Percentiles rank a stretch among this genome's conserved stretches.
Conservation (phyloP, 2,113 vertebrate genomes). For the Odobenus rosmarus region DNA sequence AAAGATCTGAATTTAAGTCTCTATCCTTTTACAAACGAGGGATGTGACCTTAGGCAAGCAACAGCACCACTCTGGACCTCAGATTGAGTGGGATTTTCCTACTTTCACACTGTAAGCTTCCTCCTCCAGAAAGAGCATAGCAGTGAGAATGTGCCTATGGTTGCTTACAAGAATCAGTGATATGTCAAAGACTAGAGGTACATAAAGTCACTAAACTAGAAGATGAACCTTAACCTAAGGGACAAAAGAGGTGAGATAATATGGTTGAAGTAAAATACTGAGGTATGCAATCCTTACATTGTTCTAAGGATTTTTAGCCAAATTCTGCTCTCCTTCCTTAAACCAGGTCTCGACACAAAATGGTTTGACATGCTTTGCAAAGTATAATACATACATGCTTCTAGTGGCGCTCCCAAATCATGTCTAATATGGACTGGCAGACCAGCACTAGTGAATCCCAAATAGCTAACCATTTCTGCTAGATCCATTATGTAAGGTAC, state of each 20-base stretch:
- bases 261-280: neutral
- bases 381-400: neutral
- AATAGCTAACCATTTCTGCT: conserved; percentile 51
- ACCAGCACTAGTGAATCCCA: neutral
- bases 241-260: neutral
- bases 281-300: neutral
- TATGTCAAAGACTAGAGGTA: neutral
- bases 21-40: neutral
- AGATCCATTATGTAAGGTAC: conserved; percentile 32
- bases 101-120: neutral
- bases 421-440: conserved; percentile 39
- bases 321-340: conserved; percentile 3
- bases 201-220: neutral
- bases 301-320: neutral
- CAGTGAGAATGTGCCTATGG: neutral
- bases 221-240: neutral
- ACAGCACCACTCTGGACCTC: neutral
- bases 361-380: neutral
- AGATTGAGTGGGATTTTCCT: neutral
- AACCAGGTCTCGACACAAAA: neutral
- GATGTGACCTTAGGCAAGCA: neutral
- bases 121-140: neutral
- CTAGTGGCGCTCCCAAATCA: neutral
- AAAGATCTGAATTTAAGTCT: neutral
- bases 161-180: neutral